A percentile compares a stretch with the other conserved stretches of the same genome.
These are phyloP conservation scores for Pantherophis alleghaniensis DNA, from an alignment of 2,797 vertebrate genomes.

Conservation along the genomic window DNA sequence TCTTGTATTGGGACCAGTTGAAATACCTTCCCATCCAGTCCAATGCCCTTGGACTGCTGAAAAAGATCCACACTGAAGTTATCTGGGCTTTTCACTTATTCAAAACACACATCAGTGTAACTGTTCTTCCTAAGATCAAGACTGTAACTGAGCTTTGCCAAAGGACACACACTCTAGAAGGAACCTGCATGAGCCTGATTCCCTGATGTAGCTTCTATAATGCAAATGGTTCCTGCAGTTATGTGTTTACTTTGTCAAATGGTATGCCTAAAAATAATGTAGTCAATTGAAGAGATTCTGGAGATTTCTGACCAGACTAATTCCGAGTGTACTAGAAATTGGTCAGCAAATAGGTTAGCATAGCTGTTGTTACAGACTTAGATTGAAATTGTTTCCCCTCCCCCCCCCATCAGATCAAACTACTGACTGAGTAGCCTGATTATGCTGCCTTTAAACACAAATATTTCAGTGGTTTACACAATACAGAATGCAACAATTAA, in stretches of 20 bases:
- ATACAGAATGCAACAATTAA: not conserved
- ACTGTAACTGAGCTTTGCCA: not conserved
- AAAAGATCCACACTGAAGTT: not conserved
- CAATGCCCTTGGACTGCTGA: not conserved
- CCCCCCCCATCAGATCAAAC: not conserved
- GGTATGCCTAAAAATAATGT: not conserved
- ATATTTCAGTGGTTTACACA: not conserved
- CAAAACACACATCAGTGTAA: not conserved
- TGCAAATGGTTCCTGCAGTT: not conserved
- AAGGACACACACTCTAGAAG: not conserved
- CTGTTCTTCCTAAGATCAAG: not conserved
- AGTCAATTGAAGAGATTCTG: not conserved
- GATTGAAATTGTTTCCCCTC: not conserved
- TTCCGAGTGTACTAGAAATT: not conserved
- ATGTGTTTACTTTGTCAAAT: not conserved
- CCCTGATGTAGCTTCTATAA: not conserved
- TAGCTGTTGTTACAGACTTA: not conserved
- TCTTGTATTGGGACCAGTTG: not conserved
- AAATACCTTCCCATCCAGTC: not conserved
- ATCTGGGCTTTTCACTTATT: not conserved
- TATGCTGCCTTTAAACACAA: constrained; percentile 1
- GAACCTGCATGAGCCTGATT: not conserved
- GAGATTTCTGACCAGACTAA: not conserved
- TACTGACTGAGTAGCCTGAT: not conserved
- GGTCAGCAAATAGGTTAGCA: not conserved